A percentile compares a stretch with the other conserved stretches of the same genome.
Conservation (phyloP, 35 echinoderm and acorn worm genomes). For the Ophiothrix spiculata region DNA sequence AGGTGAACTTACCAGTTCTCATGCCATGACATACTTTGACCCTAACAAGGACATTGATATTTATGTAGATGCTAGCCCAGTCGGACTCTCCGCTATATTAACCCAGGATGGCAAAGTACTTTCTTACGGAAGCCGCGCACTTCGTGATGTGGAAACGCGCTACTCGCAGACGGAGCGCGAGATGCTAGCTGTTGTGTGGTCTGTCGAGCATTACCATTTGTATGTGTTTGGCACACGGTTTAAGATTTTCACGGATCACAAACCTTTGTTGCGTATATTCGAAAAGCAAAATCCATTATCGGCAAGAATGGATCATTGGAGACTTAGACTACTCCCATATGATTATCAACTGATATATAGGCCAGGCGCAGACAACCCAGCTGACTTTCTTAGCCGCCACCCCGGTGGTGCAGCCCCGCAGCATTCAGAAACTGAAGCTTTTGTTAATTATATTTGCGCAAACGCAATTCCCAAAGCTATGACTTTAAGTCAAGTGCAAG, state of each 20-base stretch:
- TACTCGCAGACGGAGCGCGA: constrained; percentile 54
- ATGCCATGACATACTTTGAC: constrained; percentile 56
- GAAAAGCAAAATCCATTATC: constrained; percentile 18
- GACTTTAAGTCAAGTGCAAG: constrained; percentile 9
- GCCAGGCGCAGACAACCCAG: constrained; percentile 24
- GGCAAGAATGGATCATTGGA: constrained; percentile 50
- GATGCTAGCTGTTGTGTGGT: constrained; percentile 39
- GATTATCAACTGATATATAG: constrained; percentile 4
- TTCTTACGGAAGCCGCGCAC: constrained; percentile 36
- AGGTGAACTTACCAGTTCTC: constrained; percentile 24
- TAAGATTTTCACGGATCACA: constrained; percentile 48
- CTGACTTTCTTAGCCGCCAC: constrained; percentile 40
- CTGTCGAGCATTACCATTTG: constrained; percentile 43
- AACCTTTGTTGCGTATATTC: constrained; percentile 54
- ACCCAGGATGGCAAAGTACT: constrained; percentile 41
- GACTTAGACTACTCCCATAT: constrained; percentile 24
- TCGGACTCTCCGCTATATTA: constrained; percentile 56
- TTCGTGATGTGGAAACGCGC: constrained; percentile 44
- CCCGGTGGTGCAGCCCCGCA: background rate
- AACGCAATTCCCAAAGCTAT: constrained; percentile 30
- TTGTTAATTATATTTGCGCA: constrained; percentile 19
- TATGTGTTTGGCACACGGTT: constrained; percentile 44
- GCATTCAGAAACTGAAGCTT: constrained; percentile 7
- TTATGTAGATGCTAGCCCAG: constrained; percentile 67
- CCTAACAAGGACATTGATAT: constrained; percentile 35